Conservation (phyloP, 2,797 vertebrate species). For the Cossypha heuglini region DNA sequence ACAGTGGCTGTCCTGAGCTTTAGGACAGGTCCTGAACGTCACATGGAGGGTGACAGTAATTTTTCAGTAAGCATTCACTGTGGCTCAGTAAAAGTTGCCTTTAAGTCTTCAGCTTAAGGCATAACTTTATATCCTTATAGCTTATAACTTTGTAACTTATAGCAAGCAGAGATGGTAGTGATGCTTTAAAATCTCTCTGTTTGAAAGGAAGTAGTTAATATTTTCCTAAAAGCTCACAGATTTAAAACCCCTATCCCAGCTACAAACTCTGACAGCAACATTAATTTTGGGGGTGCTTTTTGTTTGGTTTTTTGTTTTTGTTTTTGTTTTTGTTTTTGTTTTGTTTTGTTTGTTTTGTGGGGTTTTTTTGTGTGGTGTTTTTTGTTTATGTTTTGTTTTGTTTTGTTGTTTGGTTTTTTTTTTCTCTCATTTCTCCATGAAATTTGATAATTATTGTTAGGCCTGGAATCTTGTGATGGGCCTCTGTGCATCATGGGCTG, state of each 20-base stretch:
- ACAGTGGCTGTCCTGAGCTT: background rate
- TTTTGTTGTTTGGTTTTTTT: too few species aligned
- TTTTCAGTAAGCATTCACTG: background rate
- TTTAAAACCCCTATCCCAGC: background rate
- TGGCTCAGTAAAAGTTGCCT: background rate
- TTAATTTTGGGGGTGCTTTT: background rate
- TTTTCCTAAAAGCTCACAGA: background rate
- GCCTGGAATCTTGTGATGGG: background rate
- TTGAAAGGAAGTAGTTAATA: background rate
- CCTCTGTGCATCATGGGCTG: background rate
- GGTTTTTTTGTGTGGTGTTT: too few species aligned
- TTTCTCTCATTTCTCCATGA: background rate
- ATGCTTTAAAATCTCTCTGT: background rate
- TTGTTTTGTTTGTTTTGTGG: too few species aligned
- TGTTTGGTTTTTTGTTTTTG: background rate
- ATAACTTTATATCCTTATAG: background rate
- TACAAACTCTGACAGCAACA: background rate
- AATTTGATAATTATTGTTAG: background rate
- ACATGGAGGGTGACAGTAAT: background rate
- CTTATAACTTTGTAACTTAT: too few species aligned
- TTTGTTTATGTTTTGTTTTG: background rate
- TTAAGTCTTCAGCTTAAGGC: background rate
- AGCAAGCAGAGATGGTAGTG: background rate
- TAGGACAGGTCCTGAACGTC: background rate
- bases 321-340: too few species aligned